Evolutionary conservation across 30 jellyfish, hydroid and myxozoan genomes (phyloP), one percentile per base, ranked within the genome.

Genomic region (Aurelia aurita): DNA sequence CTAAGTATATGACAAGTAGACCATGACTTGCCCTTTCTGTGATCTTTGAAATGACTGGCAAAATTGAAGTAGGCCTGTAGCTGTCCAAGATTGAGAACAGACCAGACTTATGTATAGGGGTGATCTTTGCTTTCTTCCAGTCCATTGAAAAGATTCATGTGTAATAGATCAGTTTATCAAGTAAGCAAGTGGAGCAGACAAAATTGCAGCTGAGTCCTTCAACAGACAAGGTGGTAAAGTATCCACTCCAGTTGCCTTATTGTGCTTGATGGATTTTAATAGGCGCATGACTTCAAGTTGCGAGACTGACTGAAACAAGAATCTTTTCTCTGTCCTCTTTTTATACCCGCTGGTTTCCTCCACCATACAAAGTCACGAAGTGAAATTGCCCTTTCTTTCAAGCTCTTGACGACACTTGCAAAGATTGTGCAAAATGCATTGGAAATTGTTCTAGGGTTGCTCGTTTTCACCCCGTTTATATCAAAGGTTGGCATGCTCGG

Each of bases 51-150:
- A 71, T n/a, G n/a, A n/a, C n/a, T n/a, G n/a, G n/a, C n/a, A n/a
- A n/a, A n/a, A n/a, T n/a, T n/a, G n/a, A n/a, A n/a, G n/a, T n/a
- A n/a, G n/a, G n/a, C n/a, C n/a, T n/a, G n/a, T n/a, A n/a, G n/a
- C n/a, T n/a, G n/a, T n/a, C n/a, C n/a, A n/a, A n/a, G n/a, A n/a
- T n/a, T n/a, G n/a, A n/a, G n/a, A n/a, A n/a, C n/a, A n/a, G 31
- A 20, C 90, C 90, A 46, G 93, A 69, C 81, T 82, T 82, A 47
- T 81, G 89, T 55, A n/a, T n/a, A n/a, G n/a, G 89, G 15, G 77
- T n/a, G 66, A 67, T 65, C 58, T 81, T 81, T 47, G 89, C 80
- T 26, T 25, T 81, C 88, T 81, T 69, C 59, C 82, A 81, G 18
- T 81, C 91, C 76, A 1, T 27, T 25, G 81, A 90, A 25, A 81